Evolutionary conservation across 2,113 vertebrate species (phyloP), one percentile per base, ranked within the genome.

Genomic region (Myanophis thanlyinensis): DNA sequence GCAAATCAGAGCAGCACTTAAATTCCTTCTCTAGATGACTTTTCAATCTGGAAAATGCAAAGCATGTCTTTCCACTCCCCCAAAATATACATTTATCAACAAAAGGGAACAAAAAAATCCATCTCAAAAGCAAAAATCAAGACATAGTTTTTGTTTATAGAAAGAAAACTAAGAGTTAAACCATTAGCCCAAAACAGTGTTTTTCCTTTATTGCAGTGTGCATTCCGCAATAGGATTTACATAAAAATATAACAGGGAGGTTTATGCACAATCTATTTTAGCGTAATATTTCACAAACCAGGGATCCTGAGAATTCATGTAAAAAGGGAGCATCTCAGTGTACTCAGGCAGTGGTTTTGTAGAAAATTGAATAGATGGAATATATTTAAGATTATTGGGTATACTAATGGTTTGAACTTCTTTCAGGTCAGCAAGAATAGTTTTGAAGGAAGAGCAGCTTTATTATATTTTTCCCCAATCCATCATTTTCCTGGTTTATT

Each of bases 391-490:
- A 30, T 67, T 67, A 67, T 67, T 67, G 30, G 62, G 30, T 67
- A 67, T 27, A 90, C 18, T 52, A 25, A 54, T 47, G 18, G 27
- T 47, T 86, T 91, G 25, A 86, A 91, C 40, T 47, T 56, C 44
- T 56, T 85, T 22, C 84, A 89, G 49, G 22, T 18, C 86, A 91
- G 0, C 5, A 51, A 35, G 93, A 1, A 0, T 0, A 1, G 87
- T 40, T 9, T 35, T 23, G 25, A 8, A 48, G 18, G 0, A 85
- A 92, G 59, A 0, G 0, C 22, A 67, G 91, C 80, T 40, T 35
- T 67, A 84, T 88, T 51, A 85, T 44, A 85, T 44, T 47, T 47
- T 47, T 47, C 84, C 11, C 23, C 44, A 85, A 85, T 27, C 44
- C 62, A 73, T 73, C 62, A 35, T 73, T 13, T 18, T 13, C 5